Base-by-base conservation (phyloP, 2,888 invertebrate species). In the Theodoxus fluviatilis region DNA sequence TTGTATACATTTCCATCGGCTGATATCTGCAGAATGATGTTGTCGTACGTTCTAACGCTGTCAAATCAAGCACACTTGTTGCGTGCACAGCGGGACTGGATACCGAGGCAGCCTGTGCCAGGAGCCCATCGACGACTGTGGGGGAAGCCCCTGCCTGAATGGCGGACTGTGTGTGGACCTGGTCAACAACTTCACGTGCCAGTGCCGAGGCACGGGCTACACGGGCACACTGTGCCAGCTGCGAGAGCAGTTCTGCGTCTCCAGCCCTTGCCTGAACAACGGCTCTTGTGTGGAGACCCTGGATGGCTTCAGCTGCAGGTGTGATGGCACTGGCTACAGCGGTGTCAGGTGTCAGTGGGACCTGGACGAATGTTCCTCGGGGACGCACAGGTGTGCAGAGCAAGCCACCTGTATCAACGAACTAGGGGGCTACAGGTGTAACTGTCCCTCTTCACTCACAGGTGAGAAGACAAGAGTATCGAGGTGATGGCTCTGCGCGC, bases 91-190 rank as follows among this genome's bases (percentile, higher is more conserved):
- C n/a, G n/a, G n/a, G n/a, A 77, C 83, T 31, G 83, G 83, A 1
- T 84, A 79, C 73, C 78, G 76, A 49, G 84, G 83, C 7, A 70
- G 63, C 18, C 74, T 73, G 59, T 84, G 84, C 70, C 67, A 75
- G 25, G 61, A 74, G 18, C 76, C 81, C 72, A 79, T 81, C 28
- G 79, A 82, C 66, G 82, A 82, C 64, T 81, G 81, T 73, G 73
- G 75, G 1, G 71, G 70, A 43, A 38, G 72, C 25, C 77, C 79
- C 0, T 84, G 84, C 74, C 65, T 72, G 7, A 73, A 84, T 72
- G 77, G 76, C 15, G 76, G 77, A 6, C 72, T 73, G 0, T 84
- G 84, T 74, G 67, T 69, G 33, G 84, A 84, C 74, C 73, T 73
- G 7, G 72, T 81, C 43, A 67, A 71, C 15, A 67, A 52, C 33